Base-by-base conservation (phyloP, 2,888 invertebrate species). In the Dolomedes plantarius region DNA sequence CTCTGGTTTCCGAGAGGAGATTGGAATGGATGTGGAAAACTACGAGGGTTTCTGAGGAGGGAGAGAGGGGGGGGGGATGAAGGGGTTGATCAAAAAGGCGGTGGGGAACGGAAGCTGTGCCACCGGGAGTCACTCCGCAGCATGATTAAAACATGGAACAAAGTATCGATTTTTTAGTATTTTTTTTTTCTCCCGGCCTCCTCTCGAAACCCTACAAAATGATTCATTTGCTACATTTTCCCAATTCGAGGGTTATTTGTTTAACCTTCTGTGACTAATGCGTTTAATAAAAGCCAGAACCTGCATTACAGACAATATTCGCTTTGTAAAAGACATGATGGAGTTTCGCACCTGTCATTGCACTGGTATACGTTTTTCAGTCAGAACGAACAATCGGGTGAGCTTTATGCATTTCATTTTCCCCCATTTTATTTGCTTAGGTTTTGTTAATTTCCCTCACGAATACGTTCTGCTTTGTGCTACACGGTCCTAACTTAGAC, bases 141-240 rank as follows among this genome's bases (percentile, higher is more conserved):
- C 46, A 46, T 46, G 46, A 46, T 46, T 46, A 46, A 46, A 46
- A 46, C 46, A 46, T 46, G 46, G 46, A 46, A 46, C 9, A 9
- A 36, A 9, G 36, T 9, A 36, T 46, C 46, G 46, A 46, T 46
- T 46, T 46, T 46, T 46, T 16, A 5, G 5, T 46, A 2, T 5
- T 5, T 46, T 46, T 46, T 36, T 16, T 46, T 36, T 36, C 11
- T 11, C 36, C 11, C 36, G 6, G 5, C 36, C 6, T 7, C 46
- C 46, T 46, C 16, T 16, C 2, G 46, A 46, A 46, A 46, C 46
- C 46, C 11, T 46, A 16, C 46, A 46, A 46, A 46, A 46, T 46
- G 46, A 46, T 46, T 46, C 46, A 46, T 46, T 46, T 46, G 46
- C 13, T 16, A 46, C 46, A 16, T 46, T 46, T 11, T 16, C n/a